phyloP scores from a whole-genome alignment of 2,797 vertebrate genomes.

The Pantherophis vulpinus region DNA sequence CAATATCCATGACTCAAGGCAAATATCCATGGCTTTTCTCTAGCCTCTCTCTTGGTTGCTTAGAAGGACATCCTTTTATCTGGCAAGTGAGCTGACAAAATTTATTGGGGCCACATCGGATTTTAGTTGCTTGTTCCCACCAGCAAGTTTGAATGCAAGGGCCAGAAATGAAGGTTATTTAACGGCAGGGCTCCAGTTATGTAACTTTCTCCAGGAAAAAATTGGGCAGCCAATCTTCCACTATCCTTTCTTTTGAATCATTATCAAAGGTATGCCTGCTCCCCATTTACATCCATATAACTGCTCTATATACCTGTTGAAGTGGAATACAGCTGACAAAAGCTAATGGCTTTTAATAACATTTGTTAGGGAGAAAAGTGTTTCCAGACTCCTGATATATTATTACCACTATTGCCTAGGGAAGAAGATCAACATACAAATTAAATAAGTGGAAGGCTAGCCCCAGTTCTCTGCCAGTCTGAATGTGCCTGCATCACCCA shows the following conservation, averaged over 20 bases:
- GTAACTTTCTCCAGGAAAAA: not conserved
- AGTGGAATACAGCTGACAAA: not conserved
- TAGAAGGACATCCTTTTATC: not conserved
- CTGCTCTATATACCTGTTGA: not conserved
- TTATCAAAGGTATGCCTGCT: not conserved
- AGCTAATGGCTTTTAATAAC: not conserved
- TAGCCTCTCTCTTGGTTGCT: not conserved
- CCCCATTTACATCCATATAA: not conserved
- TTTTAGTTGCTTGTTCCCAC: not conserved
- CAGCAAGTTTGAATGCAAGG: not conserved
- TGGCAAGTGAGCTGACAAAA: not conserved
- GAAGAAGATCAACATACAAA: not conserved
- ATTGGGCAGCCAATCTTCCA: not conserved
- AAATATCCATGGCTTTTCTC: not conserved
- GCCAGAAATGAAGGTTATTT: not conserved
- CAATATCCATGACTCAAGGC: not conserved
- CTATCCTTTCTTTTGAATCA: not conserved
- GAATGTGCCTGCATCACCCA: not conserved
- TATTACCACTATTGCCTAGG: not conserved
- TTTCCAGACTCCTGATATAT: not conserved
- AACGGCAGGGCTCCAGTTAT: not conserved
- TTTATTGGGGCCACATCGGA: not conserved
- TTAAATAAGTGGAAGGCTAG: not conserved
- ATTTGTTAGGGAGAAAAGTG: not conserved
- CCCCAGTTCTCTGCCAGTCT: not conserved